phyloP scores from a whole-genome alignment of 2,797 vertebrate species.

The Vespertilio murinus region DNA sequence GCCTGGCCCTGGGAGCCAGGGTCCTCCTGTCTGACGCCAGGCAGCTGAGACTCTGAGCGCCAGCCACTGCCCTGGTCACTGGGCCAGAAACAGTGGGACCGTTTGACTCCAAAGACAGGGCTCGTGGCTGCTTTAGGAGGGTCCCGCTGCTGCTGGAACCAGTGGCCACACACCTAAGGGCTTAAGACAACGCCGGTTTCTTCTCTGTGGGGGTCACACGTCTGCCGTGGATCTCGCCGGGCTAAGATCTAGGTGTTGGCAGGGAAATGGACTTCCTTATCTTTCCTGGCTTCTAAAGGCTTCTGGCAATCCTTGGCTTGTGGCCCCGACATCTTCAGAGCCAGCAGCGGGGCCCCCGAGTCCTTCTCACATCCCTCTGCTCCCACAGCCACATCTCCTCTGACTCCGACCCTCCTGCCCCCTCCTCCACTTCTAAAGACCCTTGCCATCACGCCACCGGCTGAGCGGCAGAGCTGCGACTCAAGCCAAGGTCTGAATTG shows the following conservation, averaged over 20 bases:
- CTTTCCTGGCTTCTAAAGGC: not conserved
- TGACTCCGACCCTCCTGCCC: not conserved
- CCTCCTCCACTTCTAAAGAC: not conserved
- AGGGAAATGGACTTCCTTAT: not conserved
- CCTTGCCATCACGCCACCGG: no score
- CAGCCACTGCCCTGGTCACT: not conserved
- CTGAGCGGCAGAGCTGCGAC: not conserved
- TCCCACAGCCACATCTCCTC: not conserved
- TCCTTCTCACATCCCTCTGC: fast-evolving
- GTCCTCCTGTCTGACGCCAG: not conserved
- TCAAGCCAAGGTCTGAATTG: not conserved
- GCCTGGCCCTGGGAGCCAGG: not conserved
- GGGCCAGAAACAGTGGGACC: not conserved
- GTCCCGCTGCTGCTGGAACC: not conserved
- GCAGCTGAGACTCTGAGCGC: not conserved
- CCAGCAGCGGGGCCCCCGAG: not conserved
- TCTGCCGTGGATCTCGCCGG: not conserved
- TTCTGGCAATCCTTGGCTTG: not conserved
- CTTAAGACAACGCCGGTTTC: not conserved
- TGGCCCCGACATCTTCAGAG: not conserved
- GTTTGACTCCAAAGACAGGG: not conserved
- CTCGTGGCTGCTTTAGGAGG: not conserved
- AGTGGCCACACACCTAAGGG: not conserved
- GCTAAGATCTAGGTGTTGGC: not conserved
- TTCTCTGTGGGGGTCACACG: not conserved